These are phyloP conservation scores for Haliclystus octoradiatus DNA, from an alignment of 30 jellyfish, hydroid and myxozoan genomes.

Conservation along the genomic window DNA sequence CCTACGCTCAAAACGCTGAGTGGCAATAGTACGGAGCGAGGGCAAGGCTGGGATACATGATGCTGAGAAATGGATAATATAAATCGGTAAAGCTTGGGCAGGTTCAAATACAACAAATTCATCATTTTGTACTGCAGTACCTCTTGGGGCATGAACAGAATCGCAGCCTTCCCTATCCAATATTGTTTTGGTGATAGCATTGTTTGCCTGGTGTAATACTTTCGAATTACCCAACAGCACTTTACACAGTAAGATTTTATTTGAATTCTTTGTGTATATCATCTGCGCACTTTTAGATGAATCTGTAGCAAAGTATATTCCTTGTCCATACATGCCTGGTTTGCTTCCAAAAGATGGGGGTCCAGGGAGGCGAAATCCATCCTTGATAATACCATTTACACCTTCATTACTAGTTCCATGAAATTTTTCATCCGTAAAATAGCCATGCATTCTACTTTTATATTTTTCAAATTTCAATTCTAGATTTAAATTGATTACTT, in stretches of 20 bases:
- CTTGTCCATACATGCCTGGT: constrained; percentile 58
- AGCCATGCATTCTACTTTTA: constrained; percentile 10
- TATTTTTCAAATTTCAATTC: constrained; percentile 29
- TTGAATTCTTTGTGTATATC: constrained; percentile 52
- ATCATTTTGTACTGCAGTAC: constrained; percentile 37
- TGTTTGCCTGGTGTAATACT: constrained; percentile 18
- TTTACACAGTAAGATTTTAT: constrained; percentile 42
- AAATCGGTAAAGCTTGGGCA: constrained; percentile 50
- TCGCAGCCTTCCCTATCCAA: constrained; percentile 22
- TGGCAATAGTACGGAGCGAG: background rate
- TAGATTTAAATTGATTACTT: constrained; percentile 31
- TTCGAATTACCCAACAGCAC: constrained; percentile 38
- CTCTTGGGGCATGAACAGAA: constrained; percentile 51
- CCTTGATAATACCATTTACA: constrained; percentile 23
- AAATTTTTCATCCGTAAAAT: constrained; percentile 15
- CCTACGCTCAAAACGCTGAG: background rate
- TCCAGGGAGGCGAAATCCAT: constrained; percentile 54
- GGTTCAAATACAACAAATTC: constrained; percentile 48
- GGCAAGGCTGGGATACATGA: background rate
- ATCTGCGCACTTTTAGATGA: constrained; percentile 68
- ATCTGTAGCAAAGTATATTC: constrained; percentile 65
- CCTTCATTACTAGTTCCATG: constrained; percentile 57
- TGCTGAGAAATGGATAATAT: constrained; percentile 17
- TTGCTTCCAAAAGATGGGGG: background rate
- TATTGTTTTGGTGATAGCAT: constrained; percentile 1